A percentile compares a stretch with the other conserved stretches of the same genome.
Conservation (phyloP, 2,113 vertebrate species). For the Brachyhypopomus gauderio region DNA sequence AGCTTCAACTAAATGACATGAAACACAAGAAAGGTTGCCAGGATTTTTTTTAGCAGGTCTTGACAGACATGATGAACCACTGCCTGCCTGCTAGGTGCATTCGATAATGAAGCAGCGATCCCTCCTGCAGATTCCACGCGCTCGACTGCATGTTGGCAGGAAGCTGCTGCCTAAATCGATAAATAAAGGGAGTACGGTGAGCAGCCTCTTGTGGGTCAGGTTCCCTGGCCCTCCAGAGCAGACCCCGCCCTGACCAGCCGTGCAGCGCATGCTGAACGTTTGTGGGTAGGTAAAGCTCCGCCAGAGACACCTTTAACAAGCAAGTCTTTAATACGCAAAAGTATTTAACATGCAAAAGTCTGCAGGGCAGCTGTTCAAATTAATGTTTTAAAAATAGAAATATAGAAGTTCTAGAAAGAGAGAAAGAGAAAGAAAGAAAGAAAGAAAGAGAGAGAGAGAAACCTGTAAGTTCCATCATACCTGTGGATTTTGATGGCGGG, state of each 20-base stretch:
- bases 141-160: neutral
- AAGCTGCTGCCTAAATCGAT: neutral
- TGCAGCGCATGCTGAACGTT: too few species aligned
- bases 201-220: too few species aligned
- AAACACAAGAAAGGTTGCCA: neutral
- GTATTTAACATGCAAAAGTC: too few species aligned
- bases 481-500: slow-evolving; percentile 78
- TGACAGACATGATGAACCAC: neutral
- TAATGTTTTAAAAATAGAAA: too few species aligned
- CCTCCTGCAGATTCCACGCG: neutral
- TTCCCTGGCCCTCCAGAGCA: too few species aligned
- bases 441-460: neutral
- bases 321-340: too few species aligned
- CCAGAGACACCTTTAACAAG: too few species aligned
- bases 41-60: neutral
- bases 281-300: too few species aligned
- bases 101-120: neutral
- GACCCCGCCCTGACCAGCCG: too few species aligned
- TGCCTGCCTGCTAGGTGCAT: neutral
- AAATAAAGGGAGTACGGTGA: neutral
- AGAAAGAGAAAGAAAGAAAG: neutral
- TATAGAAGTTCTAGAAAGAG: too few species aligned
- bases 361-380: too few species aligned
- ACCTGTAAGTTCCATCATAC: slow-evolving; percentile 59
- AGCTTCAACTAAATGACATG: neutral